Percentiles rank a stretch among this genome's conserved stretches.
Conservation (phyloP, 2,797 vertebrate genomes). For the Zenarchopterus dispar region DNA sequence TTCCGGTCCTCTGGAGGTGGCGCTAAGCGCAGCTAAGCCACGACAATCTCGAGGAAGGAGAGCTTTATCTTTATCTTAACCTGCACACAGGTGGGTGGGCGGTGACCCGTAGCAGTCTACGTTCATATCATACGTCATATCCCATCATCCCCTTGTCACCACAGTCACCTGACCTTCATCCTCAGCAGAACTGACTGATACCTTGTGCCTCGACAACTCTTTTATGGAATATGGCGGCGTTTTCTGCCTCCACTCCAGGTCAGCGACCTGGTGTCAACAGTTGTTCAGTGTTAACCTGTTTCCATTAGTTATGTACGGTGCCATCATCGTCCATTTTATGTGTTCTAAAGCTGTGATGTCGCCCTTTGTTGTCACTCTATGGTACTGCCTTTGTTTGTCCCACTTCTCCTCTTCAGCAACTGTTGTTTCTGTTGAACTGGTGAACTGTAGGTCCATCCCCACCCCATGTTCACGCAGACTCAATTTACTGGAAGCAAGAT, state of each 20-base stretch:
- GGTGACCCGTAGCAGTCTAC: slow-evolving; percentile 45
- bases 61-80: slow-evolving; percentile 34
- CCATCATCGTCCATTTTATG: slow-evolving; percentile 69
- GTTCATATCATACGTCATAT: slow-evolving; percentile 27
- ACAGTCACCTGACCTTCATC: slow-evolving; percentile 22
- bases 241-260: slow-evolving; percentile 61
- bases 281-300: slow-evolving; percentile 77
- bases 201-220: slow-evolving; percentile 86
- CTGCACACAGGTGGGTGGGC: slow-evolving; percentile 4
- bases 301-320: slow-evolving; percentile 81
- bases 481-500: slow-evolving; percentile 97
- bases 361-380: slow-evolving; percentile 13
- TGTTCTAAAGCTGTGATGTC: slow-evolving; percentile 60
- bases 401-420: slow-evolving; percentile 13
- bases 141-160: slow-evolving; percentile 47
- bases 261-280: slow-evolving; percentile 78
- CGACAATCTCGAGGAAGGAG: slow-evolving; percentile 60
- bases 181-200: slow-evolving; percentile 71
- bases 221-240: slow-evolving; percentile 89
- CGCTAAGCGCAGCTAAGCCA: slow-evolving; percentile 30
- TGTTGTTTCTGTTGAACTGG: slow-evolving; percentile 84
- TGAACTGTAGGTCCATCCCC: slow-evolving; percentile 35
- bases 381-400: slow-evolving; percentile 22
- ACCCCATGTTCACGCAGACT: slow-evolving; percentile 92
- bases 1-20: slow-evolving; percentile 35